These are phyloP conservation scores for Cyanoderma ruficeps DNA, from an alignment of 2,113 vertebrate genomes.

Conservation along the genomic window DNA sequence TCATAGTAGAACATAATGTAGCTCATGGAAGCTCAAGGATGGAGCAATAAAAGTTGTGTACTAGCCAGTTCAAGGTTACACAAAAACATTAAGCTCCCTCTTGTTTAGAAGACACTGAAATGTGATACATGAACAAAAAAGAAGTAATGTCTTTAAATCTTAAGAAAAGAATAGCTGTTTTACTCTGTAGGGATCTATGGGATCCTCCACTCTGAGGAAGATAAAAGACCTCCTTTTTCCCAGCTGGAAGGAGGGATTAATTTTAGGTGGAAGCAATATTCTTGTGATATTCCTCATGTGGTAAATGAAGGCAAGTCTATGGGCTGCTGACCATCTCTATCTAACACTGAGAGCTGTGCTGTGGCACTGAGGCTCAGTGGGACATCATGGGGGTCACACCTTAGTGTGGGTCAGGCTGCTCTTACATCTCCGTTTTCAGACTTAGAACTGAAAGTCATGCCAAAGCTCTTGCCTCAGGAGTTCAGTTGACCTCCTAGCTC, in stretches of 20 bases:
- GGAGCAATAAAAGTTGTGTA: slow-evolving; percentile 53
- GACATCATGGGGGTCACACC: background rate
- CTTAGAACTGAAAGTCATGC: background rate
- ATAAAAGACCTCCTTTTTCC: slow-evolving; percentile 31
- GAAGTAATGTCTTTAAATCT: slow-evolving; percentile 28
- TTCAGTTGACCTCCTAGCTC: background rate
- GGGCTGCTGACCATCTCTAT: background rate
- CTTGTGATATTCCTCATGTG: slow-evolving; percentile 19
- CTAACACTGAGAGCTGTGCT: background rate
- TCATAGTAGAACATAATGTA: background rate
- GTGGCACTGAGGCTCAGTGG: background rate
- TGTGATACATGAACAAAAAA: slow-evolving; percentile 41
- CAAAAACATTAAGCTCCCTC: background rate
- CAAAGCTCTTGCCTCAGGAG: background rate
- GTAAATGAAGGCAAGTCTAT: background rate
- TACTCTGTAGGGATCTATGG: slow-evolving; percentile 10
- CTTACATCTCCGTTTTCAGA: background rate
- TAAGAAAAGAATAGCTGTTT: slow-evolving; percentile 28
- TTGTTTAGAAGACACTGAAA: slow-evolving; percentile 60
- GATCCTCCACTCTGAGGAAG: slow-evolving; percentile 24
- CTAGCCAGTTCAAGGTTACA: slow-evolving; percentile 62
- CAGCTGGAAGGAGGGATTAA: slow-evolving; percentile 5
- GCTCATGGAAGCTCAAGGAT: slow-evolving; percentile 60
- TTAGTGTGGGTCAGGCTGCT: background rate
- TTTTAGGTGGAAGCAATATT: slow-evolving; percentile 28